Evolutionary conservation across 1,140 invertebrate species (phyloP), one percentile per base, ranked within the genome.

Genomic region (Gryon sp.): DNA sequence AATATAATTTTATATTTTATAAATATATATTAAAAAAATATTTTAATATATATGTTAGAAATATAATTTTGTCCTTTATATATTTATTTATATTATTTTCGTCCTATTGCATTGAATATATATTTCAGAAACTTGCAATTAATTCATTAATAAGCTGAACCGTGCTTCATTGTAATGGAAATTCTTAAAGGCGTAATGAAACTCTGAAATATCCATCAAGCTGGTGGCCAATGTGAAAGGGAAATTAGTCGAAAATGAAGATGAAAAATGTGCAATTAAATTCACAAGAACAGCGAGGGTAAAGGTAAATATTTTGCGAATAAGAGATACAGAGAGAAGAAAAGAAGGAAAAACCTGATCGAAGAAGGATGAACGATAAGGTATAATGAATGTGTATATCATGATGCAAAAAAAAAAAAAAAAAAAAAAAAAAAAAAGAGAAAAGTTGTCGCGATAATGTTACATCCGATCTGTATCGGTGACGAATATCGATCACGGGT

Each of bases 391-490:
- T 66, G 73, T n/a, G n/a, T n/a, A n/a, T 73, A 73, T 65, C 53
- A 62, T 65, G 34, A 38, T 50, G 66, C 68, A 52, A 63, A 60
- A 57, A 65, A 9, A 46, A n/a, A 20, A 9, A 48, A 15, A 55
- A 24, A 15, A 2, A 12, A 46, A 48, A 19, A 36, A 34, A 52
- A 20, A 7, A 38, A 4, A 12, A 28, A 14, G 14, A 28, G 32
- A 59, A 46, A 62, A 19, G 50, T 11, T 32, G 34, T 69, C 36
- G 45, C 43, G 76, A 75, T 78, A 72, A 53, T 66, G 72, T 75
- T 75, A 79, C 76, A 79, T 79, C 76, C 76, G 76, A 79, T 79
- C 66, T 79, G 78, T 80, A 80, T 80, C 78, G 26, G 46, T 80
- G 63, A 80, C 78, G 68, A 69, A 70, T 80, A 80, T 80, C 78